Evolutionary conservation across 2,888 invertebrate species (phyloP).

Genomic region (Disparrhopalites patrizii): DNA sequence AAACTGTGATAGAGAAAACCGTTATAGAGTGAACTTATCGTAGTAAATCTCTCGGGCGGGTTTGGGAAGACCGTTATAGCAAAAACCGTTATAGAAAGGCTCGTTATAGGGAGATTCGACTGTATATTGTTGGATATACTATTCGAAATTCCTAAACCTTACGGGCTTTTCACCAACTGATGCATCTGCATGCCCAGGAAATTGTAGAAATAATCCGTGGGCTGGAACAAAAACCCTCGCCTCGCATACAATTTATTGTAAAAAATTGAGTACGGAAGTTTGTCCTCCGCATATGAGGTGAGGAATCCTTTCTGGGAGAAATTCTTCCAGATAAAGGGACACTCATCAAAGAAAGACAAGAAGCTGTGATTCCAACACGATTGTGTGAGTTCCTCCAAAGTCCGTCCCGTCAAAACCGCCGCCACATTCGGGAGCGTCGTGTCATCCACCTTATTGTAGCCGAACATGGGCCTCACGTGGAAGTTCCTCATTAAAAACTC

Average conservation of each 20-base stretch:
- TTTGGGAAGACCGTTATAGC: no score
- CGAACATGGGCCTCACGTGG: neutral
- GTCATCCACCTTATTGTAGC: neutral
- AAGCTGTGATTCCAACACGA: constrained; percentile 8
- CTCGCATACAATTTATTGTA: neutral
- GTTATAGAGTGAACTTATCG: no score
- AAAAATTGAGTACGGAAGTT: neutral
- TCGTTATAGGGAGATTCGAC: no score
- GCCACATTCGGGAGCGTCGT: neutral
- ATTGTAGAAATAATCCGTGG: neutral
- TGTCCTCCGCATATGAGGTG: constrained; percentile 5
- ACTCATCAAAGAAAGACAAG: neutral
- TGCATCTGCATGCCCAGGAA: neutral
- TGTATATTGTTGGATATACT: neutral
- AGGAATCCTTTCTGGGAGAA: neutral
- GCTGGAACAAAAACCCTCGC: neutral
- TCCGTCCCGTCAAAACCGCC: neutral
- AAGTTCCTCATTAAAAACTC: neutral
- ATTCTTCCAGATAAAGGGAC: constrained; percentile 13
- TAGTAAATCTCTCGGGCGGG: no score
- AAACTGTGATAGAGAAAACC: no score
- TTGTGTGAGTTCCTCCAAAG: neutral
- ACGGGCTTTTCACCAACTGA: neutral
- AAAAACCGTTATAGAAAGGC: no score
- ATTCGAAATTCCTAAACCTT: neutral